Base-by-base conservation (phyloP, 2,797 vertebrate species). In the Anguilla megastoma region DNA sequence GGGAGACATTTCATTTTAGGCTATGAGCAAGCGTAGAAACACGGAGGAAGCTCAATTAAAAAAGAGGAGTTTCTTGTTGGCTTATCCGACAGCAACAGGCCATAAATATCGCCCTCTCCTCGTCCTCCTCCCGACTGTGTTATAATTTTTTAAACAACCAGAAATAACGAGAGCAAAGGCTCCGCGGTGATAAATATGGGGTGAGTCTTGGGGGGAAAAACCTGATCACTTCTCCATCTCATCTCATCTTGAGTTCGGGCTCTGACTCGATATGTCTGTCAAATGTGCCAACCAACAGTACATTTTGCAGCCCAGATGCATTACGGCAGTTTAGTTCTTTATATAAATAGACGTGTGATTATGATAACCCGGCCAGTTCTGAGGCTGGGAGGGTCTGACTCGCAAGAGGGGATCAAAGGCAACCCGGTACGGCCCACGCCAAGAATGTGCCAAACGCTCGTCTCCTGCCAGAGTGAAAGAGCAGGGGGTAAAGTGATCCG, bases 331-430 rank as follows among this genome's bases (percentile, higher is more conserved):
- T 41, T 24, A 45, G 82, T 50, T 48, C n/a, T 87, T 52, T 56
- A 74, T 85, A 45, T 66, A 56, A 87, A 74, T 48, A 52, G 82
- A 69, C 16, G 87, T 36, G 87, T 74, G 74, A 56, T 63, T 41
- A 24, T 84, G 45, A 82, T 82, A 82, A 50, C 41, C 74, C 18
- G 74, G 3, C 45, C 5, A 10, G 24, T 84, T 85, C 82, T 63
- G 63, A 30, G 14, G 82, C 58, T 84, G 58, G 45, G 45, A 54
- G 45, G 66, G 41, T 24, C 33, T 14, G 52, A 63, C 50, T 52
- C 6, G 48, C n/a, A 54, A 36, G n/a, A 74, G 82, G 36, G n/a
- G 48, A 88, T 88, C 87, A 76, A 71, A 41, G 87, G 2, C 48
- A 54, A 66, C 24, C 63, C 30, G 27, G 82, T 30, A 27, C 7